Base-by-base conservation (phyloP, 2,797 vertebrate genomes). In the Gymnopithys bicolor region DNA sequence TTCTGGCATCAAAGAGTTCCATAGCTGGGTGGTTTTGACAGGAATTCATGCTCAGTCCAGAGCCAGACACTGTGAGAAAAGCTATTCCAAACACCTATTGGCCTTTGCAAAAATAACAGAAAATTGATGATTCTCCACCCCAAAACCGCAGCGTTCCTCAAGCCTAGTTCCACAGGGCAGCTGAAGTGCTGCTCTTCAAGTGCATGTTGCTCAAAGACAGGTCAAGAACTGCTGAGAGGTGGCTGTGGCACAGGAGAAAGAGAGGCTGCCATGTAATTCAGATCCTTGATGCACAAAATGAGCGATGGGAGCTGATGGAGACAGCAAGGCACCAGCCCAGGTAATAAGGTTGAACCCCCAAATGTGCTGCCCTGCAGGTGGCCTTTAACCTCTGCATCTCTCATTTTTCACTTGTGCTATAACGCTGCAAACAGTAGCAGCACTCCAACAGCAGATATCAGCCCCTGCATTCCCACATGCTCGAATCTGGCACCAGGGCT, bases 51-150 rank as follows among this genome's bases (percentile, higher is more conserved):
- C 35, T 15, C 81, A 75, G 18, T 15, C 32, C 41, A 35, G 37
- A 91, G 75, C 70, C 3, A 13, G 84, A 76, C 62, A 19, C 2
- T 78, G 22, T 23, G 39, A 51, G 39, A 94, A 86, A 59, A 78
- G n/a, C 63, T 68, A 27, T 32, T 83, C 85, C 59, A 76, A 90
- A 58, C 35, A 76, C n/a, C 30, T 48, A 85, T 49, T 89, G 59
- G 73, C 77, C 83, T 86, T 84, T 33, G 62, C 79, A 94, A 86
- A 96, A 90, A 78, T 39, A 79, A 88, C 16, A 84, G 45, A 78
- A 84, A 94, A 66, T 9, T 52, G 37, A 45, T 76, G 73, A 69
- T 84, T 66, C 69, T 79, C 79, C 83, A 84, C 39, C 45, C 73
- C 56, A 86, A 95, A 92, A 32, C 82, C 79, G 66, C 69, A 81